These are phyloP conservation scores for Meandrina meandrites DNA, from an alignment of 92 coral and sea anemone genomes.

Conservation along the genomic window DNA sequence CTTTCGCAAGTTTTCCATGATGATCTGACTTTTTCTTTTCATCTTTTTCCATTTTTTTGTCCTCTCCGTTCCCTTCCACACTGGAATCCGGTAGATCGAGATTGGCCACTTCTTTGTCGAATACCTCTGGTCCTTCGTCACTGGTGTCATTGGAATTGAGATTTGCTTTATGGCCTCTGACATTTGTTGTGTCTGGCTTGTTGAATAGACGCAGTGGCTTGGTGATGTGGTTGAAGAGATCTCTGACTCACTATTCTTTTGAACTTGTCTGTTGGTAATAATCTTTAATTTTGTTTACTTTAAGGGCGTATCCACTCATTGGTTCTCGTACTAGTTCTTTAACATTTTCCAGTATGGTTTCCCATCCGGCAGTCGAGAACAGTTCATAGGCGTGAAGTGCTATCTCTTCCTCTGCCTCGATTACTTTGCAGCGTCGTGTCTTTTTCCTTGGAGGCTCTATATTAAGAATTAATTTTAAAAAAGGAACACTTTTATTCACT, in stretches of 20 bases:
- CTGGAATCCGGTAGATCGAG: not conserved
- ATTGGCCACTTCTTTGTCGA: not conserved
- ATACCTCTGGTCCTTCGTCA: not conserved
- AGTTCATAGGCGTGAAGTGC: too few relatives aligned
- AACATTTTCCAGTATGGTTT: too few relatives aligned
- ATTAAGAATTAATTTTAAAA: too few relatives aligned
- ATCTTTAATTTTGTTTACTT: too few relatives aligned
- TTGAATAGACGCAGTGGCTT: not conserved
- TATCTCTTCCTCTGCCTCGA: not conserved
- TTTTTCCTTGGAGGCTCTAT: not conserved
- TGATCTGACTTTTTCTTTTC: not conserved
- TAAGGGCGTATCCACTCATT: too few relatives aligned
- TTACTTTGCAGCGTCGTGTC: not conserved
- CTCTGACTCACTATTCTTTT: not conserved
- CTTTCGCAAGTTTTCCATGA: slow-evolving; percentile 16
- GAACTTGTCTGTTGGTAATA: slow-evolving; percentile 7
- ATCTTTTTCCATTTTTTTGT: slow-evolving; percentile 12
- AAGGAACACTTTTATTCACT: too few relatives aligned
- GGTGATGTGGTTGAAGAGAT: not conserved
- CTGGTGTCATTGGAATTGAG: not conserved
- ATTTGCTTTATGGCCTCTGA: not conserved
- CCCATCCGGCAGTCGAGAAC: too few relatives aligned
- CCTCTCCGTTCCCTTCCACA: not conserved
- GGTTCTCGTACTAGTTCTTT: too few relatives aligned
- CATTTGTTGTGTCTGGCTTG: slow-evolving; percentile 4